Base-by-base conservation (phyloP, 2,888 invertebrate species). In the Pachymerium ferrugineum region DNA sequence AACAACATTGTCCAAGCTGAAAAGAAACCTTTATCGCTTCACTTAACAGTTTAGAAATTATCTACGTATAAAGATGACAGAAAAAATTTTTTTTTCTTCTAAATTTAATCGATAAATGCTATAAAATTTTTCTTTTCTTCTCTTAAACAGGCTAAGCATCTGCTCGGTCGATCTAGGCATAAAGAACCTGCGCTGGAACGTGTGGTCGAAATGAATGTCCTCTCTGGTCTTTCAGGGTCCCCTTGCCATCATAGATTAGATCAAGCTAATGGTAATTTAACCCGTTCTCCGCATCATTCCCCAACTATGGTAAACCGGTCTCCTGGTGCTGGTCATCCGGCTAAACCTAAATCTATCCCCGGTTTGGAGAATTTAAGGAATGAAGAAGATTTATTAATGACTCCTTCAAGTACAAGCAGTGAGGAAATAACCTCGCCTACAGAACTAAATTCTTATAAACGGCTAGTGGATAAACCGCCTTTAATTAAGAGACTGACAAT, bases 341-440 rank as follows among this genome's bases (percentile, higher is more conserved):
- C 86, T n/a, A 69, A 70, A 69, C 74, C 77, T 85, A 86, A 74
- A 83, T 86, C 79, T 88, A 54, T 73, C 12, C 73, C 73, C 12
- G 73, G 73, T n/a, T 31, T 73, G 31, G 72, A 72, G 72, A 72
- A 72, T 72, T 22, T 47, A 22, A 35, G 72, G 12, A 72, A 72
- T 28, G 74, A 30, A 35, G 69, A 19, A 75, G 76, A 76, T 74
- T 74, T 29, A 68, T 75, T 38, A 74, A 74, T 68, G 76, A 76
- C 74, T 6, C 75, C 75, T 1, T 75, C 75, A 10, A 75, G 74
- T 35, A 62, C 73, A 22, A 74, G 74, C 35, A 92, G 92, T 78
- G 92, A 93, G 82, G 93, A 93, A 84, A 91, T 92, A 81, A 91
- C 90, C 84, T 93, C 93, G 10, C 93, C 93, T 69, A 91, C 92